Conservation (phyloP, 2,888 invertebrate genomes). For the Euspilapteryx auroguttella region DNA sequence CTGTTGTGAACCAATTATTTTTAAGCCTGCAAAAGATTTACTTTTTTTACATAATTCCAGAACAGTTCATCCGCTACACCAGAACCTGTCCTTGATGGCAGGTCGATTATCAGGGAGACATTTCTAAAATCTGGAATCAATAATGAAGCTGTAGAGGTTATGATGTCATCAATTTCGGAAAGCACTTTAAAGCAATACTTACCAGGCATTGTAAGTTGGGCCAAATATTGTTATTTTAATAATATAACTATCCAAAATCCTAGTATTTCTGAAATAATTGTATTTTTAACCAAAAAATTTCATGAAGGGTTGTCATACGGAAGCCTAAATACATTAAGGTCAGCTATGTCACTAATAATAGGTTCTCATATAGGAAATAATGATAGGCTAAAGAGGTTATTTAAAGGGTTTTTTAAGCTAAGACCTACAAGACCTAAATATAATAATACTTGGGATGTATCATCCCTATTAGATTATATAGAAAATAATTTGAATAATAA, state of each 20-base stretch:
- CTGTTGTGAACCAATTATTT: background rate
- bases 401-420: conserved; percentile 3
- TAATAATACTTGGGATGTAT: conserved; percentile 2
- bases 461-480: conserved; percentile 1
- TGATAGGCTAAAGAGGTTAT: conserved; percentile 3
- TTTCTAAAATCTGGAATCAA: background rate
- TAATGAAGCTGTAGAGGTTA: background rate
- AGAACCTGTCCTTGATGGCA: conserved; percentile 2
- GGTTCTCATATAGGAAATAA: conserved; percentile 2
- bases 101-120: background rate
- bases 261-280: background rate
- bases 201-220: background rate
- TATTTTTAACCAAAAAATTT: background rate
- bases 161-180: conserved; percentile 1
- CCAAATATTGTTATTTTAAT: background rate
- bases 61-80: conserved; percentile 1
- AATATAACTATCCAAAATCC: background rate
- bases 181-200: conserved; percentile 3
- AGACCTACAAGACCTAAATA: conserved; percentile 3
- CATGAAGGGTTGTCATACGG: conserved; percentile 3
- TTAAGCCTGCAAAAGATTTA: conserved; percentile 1
- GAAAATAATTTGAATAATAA: background rate
- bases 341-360: conserved; percentile 4
- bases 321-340: conserved; percentile 1
- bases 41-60: conserved; percentile 2